These are phyloP conservation scores for Neopelma chrysocephalum DNA, from an alignment of 2,797 vertebrate genomes.

Conservation along the genomic window DNA sequence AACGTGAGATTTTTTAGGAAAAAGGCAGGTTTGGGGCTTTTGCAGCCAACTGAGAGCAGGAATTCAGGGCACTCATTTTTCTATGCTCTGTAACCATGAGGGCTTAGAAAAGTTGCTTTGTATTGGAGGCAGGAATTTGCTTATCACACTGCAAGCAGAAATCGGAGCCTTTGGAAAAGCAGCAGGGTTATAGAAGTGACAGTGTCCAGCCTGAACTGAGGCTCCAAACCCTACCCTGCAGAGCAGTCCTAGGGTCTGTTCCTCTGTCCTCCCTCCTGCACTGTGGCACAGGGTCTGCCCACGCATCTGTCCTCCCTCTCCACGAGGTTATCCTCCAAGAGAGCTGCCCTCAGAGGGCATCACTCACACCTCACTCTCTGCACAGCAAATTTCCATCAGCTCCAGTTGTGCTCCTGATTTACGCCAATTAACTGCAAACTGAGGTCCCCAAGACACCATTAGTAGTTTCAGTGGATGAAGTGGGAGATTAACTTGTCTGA, in stretches of 20 bases:
- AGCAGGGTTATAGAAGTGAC: neutral
- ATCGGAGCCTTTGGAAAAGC: neutral
- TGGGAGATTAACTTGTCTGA: constrained; percentile 59
- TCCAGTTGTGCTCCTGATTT: neutral
- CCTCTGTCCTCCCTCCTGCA: rapidly evolving
- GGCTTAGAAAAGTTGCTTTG: neutral
- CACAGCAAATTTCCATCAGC: neutral
- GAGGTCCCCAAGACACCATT: constrained; percentile 34
- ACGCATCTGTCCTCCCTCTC: neutral
- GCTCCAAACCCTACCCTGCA: neutral
- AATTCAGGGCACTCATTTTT: neutral
- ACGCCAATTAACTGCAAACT: constrained; percentile 29
- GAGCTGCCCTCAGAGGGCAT: neutral
- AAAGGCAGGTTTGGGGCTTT: neutral
- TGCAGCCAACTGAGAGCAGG: neutral
- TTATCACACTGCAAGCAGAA: neutral
- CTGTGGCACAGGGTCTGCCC: neutral
- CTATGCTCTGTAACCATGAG: neutral
- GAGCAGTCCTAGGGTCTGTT: rapidly evolving
- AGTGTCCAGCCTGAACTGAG: neutral
- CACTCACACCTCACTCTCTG: neutral
- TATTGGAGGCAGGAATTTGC: neutral
- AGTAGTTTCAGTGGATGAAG: constrained; percentile 29
- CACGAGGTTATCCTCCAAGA: neutral
- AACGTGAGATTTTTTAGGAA: neutral